Conservation (phyloP, 2,888 invertebrate genomes). For the Linnaemya tessellans region DNA sequence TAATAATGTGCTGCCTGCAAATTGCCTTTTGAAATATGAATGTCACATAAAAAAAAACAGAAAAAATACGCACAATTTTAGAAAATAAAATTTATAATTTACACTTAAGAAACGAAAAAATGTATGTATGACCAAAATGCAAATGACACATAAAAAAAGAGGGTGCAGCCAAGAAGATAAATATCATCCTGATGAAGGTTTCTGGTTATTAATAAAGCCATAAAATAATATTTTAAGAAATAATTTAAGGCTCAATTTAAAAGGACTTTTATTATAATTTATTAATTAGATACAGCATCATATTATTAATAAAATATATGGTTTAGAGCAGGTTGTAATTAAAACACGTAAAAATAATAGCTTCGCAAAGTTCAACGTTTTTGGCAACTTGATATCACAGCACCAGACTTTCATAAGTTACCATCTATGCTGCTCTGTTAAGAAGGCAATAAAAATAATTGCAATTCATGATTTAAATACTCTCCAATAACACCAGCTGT, state of each 20-base stretch:
- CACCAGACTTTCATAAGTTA: too few species aligned
- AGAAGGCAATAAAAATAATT: too few species aligned
- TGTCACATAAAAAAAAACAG: constrained; percentile 52
- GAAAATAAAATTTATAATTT: constrained; percentile 37
- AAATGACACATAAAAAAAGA: not conserved
- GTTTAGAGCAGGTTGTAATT: not conserved
- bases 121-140: not conserved
- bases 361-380: too few species aligned
- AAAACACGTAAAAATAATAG: too few species aligned
- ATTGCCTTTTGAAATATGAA: constrained; percentile 67
- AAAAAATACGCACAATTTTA: constrained; percentile 1
- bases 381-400: too few species aligned
- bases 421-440: too few species aligned
- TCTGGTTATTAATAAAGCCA: not conserved
- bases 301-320: not conserved
- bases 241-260: not conserved
- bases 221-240: not conserved
- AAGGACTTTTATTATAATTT: constrained; percentile 4
- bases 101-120: constrained; percentile 5
- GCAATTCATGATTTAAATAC: too few species aligned
- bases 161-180: not conserved
- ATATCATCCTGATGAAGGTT: not conserved
- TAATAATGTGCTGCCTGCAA: constrained; percentile 69
- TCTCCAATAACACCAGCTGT: too few species aligned
- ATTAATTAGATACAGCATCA: not conserved